Evolutionary conservation across 2,888 invertebrate genomes (phyloP).

Genomic region (Apamea epomidion): DNA sequence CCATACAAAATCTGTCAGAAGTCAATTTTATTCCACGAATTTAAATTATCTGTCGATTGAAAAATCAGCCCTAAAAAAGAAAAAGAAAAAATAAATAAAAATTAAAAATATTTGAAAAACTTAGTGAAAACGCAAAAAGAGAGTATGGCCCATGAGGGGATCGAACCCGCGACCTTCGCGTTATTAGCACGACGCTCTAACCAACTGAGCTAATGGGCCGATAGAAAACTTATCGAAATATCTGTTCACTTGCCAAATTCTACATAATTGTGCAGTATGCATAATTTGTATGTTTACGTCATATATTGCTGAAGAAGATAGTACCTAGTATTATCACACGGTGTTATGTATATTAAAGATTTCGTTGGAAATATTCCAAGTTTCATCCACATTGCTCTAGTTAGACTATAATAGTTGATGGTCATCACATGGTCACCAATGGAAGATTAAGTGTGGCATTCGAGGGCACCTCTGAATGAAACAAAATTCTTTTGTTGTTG

Average conservation of each 20-base stretch:
- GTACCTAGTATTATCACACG: not conserved
- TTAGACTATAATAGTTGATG: not conserved
- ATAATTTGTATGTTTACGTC: constrained; percentile 8
- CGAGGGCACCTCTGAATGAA: not conserved
- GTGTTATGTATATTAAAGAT: not conserved
- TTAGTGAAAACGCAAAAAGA: constrained; percentile 53
- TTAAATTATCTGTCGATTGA: too few relatives aligned
- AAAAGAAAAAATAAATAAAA: too few relatives aligned
- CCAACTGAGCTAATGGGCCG: constrained; percentile 86
- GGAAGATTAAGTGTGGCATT: not conserved
- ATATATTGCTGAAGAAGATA: constrained; percentile 1
- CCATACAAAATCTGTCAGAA: too few relatives aligned
- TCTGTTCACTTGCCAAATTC: not conserved
- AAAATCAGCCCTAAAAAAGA: not conserved
- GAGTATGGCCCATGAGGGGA: constrained; percentile 83
- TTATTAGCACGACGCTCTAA: constrained; percentile 86
- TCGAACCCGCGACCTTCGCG: constrained; percentile 86
- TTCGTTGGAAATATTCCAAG: constrained; percentile 31
- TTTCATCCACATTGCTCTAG: not conserved
- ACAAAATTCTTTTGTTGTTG: not conserved
- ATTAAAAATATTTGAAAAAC: not conserved
- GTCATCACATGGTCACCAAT: not conserved
- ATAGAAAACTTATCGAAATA: constrained; percentile 11
- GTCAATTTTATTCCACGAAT: too few relatives aligned
- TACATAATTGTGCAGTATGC: not conserved